Conservation (phyloP, 2,113 vertebrate genomes). For the Origma solitaria region DNA sequence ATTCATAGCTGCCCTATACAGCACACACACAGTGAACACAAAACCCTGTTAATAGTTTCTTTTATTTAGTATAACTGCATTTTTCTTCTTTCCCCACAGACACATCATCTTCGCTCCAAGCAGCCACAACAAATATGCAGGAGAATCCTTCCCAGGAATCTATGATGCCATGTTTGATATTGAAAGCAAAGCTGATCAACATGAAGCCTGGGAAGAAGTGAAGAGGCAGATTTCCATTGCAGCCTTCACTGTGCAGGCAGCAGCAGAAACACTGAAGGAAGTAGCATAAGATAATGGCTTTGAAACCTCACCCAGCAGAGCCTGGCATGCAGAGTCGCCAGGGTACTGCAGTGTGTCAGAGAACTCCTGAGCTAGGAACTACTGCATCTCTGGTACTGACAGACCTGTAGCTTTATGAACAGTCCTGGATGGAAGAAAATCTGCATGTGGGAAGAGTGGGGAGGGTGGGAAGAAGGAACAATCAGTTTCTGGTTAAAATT, state of each 20-base stretch:
- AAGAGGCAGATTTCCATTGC: constrained; percentile 89
- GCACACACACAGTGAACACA: not conserved
- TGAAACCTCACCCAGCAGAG: not conserved
- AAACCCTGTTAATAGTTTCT: fast-evolving
- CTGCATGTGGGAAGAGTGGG: not conserved
- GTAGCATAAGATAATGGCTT: constrained; percentile 47
- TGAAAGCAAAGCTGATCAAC: constrained; percentile 66
- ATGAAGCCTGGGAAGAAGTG: constrained; percentile 83
- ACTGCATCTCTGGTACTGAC: not conserved
- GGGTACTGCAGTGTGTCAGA: not conserved
- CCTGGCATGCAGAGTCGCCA: not conserved
- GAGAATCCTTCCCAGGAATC: constrained; percentile 91
- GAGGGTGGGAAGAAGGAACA: not conserved
- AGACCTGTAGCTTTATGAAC: not conserved
- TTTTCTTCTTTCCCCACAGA: constrained; percentile 62
- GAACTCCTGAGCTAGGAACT: not conserved
- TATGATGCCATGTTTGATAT: constrained; percentile 91
- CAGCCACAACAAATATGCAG: constrained; percentile 91
- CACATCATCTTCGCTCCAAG: constrained; percentile 93
- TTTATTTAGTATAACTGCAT: not conserved
- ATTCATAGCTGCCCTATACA: not conserved
- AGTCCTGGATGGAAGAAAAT: not conserved
- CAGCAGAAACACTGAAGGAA: constrained; percentile 78
- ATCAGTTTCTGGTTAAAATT: not conserved
- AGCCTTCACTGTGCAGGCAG: constrained; percentile 86